Percentiles rank a stretch among this genome's conserved stretches.
phyloP scores from a whole-genome alignment of 2,888 invertebrate genomes.

The Troilus luridus region DNA sequence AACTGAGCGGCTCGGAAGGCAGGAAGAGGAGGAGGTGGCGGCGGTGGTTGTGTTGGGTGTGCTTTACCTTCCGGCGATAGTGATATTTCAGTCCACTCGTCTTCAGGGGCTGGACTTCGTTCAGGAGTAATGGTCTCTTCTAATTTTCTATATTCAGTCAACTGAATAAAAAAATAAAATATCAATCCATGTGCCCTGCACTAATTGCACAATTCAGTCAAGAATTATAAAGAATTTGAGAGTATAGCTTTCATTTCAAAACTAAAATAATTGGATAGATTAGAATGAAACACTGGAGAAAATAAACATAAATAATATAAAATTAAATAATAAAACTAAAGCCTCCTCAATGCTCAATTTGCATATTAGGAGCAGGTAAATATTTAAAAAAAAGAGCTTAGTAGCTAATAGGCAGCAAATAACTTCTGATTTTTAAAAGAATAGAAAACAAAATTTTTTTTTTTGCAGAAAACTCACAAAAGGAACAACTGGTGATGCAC shows the following conservation, averaged over 20 bases:
- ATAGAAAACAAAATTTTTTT: background rate
- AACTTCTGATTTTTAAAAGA: background rate
- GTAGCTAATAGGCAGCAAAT: background rate
- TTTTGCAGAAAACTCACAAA: constrained; percentile 49
- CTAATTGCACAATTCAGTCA: background rate
- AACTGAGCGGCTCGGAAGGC: constrained; percentile 64
- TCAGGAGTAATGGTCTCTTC: constrained; percentile 51
- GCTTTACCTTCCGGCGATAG: constrained; percentile 57
- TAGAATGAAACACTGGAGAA: background rate
- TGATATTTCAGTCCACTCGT: constrained; percentile 63
- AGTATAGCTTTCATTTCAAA: background rate
- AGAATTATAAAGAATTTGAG: background rate
- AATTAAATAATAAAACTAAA: too few relatives aligned
- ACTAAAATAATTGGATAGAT: background rate
- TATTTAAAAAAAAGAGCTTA: too few relatives aligned
- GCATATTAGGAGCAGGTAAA: too few relatives aligned
- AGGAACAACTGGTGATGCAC: constrained; percentile 59
- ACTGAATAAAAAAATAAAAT: background rate
- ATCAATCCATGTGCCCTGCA: background rate
- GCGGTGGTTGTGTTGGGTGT: constrained; percentile 62
- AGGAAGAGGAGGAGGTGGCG: constrained; percentile 69
- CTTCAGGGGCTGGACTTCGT: constrained; percentile 49
- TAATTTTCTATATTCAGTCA: constrained; percentile 55
- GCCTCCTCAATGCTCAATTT: too few relatives aligned
- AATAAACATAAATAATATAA: background rate